Conservation (phyloP, 35 echinoderm and acorn worm species). For the Ophioderma brevispina region DNA sequence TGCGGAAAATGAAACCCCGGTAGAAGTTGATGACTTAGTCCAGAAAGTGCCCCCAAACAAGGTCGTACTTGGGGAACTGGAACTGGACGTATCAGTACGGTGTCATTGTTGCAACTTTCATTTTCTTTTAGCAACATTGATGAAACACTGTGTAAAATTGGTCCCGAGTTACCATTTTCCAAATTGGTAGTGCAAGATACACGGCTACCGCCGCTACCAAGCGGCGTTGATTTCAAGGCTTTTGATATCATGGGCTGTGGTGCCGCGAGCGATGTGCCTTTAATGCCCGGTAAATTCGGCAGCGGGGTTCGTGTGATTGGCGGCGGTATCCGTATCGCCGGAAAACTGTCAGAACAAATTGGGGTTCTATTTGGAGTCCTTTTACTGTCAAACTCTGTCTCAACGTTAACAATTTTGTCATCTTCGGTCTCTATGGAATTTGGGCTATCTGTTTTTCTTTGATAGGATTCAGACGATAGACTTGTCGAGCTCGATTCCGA, state of each 20-base stretch:
- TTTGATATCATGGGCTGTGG: slow-evolving; percentile 1
- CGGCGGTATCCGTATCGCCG: not conserved
- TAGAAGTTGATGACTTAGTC: not conserved
- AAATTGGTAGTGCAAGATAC: no score
- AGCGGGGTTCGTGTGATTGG: slow-evolving; percentile 34
- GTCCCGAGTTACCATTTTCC: not conserved
- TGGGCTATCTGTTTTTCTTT: not conserved
- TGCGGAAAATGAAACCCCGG: slow-evolving; percentile 5
- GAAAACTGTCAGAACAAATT: not conserved
- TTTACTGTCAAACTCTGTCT: not conserved
- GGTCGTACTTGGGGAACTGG: not conserved
- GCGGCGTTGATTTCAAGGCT: not conserved
- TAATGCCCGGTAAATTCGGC: slow-evolving; percentile 8
- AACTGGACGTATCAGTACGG: not conserved
- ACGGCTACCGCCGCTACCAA: not conserved
- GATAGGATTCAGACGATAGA: not conserved
- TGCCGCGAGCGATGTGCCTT: not conserved
- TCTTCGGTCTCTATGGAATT: not conserved
- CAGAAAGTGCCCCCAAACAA: not conserved
- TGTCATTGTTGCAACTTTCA: not conserved
- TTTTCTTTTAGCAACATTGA: not conserved
- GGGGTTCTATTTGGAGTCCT: not conserved
- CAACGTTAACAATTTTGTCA: not conserved
- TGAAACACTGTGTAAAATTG: not conserved
- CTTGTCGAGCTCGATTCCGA: not conserved